Percentiles rank a stretch among this genome's conserved stretches.
These are phyloP conservation scores for Xiphorhynchus elegans DNA, from an alignment of 2,113 vertebrate genomes.

Conservation along the genomic window DNA sequence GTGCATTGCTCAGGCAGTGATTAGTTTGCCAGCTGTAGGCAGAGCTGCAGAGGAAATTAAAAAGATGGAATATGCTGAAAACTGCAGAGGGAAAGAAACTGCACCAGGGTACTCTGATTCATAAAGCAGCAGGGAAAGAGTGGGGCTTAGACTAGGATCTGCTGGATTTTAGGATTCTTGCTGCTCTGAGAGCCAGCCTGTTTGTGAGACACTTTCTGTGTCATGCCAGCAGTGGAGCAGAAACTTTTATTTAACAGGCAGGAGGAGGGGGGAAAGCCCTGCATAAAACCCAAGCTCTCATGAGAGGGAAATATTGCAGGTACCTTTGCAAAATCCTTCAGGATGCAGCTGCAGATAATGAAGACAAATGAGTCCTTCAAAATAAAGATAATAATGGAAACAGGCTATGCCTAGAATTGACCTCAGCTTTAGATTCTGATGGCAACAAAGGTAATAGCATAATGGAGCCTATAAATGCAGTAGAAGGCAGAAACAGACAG, in stretches of 20 bases:
- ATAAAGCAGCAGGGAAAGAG: background rate
- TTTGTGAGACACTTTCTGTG: background rate
- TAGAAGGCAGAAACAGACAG: background rate
- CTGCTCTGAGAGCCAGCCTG: background rate
- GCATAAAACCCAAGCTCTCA: background rate
- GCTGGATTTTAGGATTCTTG: background rate
- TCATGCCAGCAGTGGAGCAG: background rate
- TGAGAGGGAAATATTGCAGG: background rate
- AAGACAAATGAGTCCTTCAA: conserved; percentile 39
- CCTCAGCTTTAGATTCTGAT: background rate
- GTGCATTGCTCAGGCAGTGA: conserved; percentile 13
- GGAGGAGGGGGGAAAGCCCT: background rate
- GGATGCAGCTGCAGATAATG: conserved; percentile 43
- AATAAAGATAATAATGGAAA: conserved; percentile 13
- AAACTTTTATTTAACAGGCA: background rate
- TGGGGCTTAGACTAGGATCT: background rate
- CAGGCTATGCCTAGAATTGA: background rate
- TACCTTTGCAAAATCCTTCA: conserved; percentile 18
- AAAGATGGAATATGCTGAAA: background rate
- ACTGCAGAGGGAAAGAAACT: background rate
- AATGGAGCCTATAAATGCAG: background rate
- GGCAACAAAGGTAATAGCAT: background rate
- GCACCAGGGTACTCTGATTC: background rate
- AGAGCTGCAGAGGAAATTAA: conserved; percentile 50
- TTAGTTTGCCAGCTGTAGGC: conserved; percentile 45